phyloP scores from a whole-genome alignment of 2,113 vertebrate species.

The Salminus brasiliensis region DNA sequence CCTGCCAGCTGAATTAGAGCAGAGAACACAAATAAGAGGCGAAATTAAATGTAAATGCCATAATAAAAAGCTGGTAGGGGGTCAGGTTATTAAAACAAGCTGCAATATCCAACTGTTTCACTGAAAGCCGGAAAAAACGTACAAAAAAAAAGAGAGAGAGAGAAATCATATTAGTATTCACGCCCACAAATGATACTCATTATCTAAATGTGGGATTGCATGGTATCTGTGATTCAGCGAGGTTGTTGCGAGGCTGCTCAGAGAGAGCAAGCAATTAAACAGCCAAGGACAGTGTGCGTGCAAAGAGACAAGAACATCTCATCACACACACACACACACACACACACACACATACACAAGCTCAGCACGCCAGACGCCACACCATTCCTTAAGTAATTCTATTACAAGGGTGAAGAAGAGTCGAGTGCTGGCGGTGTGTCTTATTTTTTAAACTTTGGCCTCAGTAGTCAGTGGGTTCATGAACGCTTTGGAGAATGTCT shows the following conservation, averaged over 20 bases:
- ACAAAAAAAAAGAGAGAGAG: neutral
- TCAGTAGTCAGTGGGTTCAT: constrained; percentile 19
- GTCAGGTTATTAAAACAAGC: constrained; percentile 49
- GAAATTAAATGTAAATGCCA: constrained; percentile 49
- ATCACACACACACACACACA: neutral
- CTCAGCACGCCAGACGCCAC: neutral
- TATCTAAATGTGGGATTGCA: constrained; percentile 41
- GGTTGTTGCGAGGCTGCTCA: constrained; percentile 15
- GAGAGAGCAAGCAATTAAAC: constrained; percentile 13
- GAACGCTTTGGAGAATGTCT: constrained; percentile 6
- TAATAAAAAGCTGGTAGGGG: constrained; percentile 51
- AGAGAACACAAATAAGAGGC: constrained; percentile 43
- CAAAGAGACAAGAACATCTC: neutral
- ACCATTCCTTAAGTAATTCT: constrained; percentile 11
- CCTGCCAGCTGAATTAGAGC: constrained; percentile 44
- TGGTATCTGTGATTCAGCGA: constrained; percentile 32
- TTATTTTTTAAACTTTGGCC: neutral
- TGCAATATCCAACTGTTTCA: constrained; percentile 33
- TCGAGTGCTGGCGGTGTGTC: neutral
- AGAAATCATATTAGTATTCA: constrained; percentile 40
- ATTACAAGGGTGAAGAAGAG: constrained; percentile 11
- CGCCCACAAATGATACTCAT: constrained; percentile 45
- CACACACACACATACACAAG: neutral
- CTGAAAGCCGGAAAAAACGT: neutral
- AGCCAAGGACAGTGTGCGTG: constrained; percentile 6